Conservation (phyloP, 1,140 invertebrate species). For the Drosophila bocki region DNA sequence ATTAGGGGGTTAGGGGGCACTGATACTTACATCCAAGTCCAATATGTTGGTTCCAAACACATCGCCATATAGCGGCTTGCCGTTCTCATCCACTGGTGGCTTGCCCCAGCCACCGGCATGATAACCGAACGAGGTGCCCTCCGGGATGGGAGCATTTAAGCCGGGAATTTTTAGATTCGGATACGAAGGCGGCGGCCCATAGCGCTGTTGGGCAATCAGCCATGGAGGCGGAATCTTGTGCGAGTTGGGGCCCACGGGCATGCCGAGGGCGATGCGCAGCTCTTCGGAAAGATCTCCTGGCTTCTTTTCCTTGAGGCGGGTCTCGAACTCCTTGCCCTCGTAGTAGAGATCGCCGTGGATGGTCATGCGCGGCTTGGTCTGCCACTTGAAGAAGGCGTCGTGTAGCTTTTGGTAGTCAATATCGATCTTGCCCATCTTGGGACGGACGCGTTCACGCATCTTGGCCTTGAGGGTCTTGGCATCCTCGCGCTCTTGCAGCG, state of each 20-base stretch:
- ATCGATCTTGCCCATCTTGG: slow-evolving; percentile 99
- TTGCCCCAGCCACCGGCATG: slow-evolving; percentile 99
- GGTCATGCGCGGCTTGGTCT: slow-evolving; percentile 99
- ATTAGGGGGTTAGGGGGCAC: too few species aligned
- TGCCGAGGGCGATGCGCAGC: slow-evolving; percentile 97
- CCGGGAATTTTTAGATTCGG: slow-evolving; percentile 99
- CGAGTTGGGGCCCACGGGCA: slow-evolving; percentile 97
- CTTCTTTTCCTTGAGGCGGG: slow-evolving; percentile 98
- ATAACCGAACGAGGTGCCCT: slow-evolving; percentile 99
- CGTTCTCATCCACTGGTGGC: slow-evolving; percentile 99
- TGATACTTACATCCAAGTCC: slow-evolving; percentile 87
- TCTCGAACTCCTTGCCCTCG: slow-evolving; percentile 99
- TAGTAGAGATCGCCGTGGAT: slow-evolving; percentile 99
- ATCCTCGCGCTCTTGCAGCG: slow-evolving; percentile 99
- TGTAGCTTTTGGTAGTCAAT: slow-evolving; percentile 99
- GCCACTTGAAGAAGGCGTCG: slow-evolving; percentile 99
- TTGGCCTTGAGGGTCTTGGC: slow-evolving; percentile 98
- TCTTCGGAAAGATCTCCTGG: slow-evolving; percentile 99
- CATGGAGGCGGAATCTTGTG: slow-evolving; percentile 98
- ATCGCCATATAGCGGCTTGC: slow-evolving; percentile 99
- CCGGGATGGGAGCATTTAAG: slow-evolving; percentile 97
- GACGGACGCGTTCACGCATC: slow-evolving; percentile 98
- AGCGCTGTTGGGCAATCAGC: slow-evolving; percentile 99
- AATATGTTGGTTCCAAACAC: slow-evolving; percentile 94
- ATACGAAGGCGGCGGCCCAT: slow-evolving; percentile 99